Conservation (phyloP, 2,797 vertebrate species). For the Coregonus ussuriensis region DNA sequence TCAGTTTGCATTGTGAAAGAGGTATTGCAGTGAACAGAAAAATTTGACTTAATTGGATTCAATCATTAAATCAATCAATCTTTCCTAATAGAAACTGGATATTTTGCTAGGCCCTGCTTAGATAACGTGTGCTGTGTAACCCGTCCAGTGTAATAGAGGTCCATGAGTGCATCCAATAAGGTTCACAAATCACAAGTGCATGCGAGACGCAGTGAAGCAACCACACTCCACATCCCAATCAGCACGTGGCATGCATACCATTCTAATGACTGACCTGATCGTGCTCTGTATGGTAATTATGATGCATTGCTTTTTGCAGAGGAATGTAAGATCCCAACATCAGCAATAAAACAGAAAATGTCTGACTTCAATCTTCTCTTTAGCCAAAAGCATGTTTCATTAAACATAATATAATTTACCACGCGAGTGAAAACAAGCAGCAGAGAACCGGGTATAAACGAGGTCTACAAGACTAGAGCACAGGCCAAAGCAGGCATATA, state of each 20-base stretch:
- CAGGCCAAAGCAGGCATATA: slow-evolving; percentile 46
- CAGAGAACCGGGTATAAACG: background rate
- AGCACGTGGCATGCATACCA: slow-evolving; percentile 14
- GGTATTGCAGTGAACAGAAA: background rate
- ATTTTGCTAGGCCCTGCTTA: background rate
- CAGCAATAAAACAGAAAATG: background rate
- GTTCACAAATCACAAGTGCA: slow-evolving; percentile 19
- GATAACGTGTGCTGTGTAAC: background rate
- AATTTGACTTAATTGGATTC: background rate
- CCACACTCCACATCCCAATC: slow-evolving; percentile 6
- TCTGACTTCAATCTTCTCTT: background rate
- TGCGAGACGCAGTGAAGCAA: background rate
- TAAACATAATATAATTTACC: no score
- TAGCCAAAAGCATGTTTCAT: background rate
- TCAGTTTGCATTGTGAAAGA: background rate
- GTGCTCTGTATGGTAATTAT: background rate
- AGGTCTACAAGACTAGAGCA: background rate
- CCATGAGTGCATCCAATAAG: background rate
- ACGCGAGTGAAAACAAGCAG: background rate
- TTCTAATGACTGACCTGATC: slow-evolving; percentile 6
- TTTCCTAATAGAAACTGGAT: background rate
- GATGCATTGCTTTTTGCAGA: background rate
- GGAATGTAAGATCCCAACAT: background rate
- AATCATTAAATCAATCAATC: background rate
- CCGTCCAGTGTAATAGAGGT: slow-evolving; percentile 13